Percentiles rank a stretch among this genome's conserved stretches.
phyloP scores from a whole-genome alignment of 2,113 vertebrate genomes.

The Atrichornis clamosus region DNA sequence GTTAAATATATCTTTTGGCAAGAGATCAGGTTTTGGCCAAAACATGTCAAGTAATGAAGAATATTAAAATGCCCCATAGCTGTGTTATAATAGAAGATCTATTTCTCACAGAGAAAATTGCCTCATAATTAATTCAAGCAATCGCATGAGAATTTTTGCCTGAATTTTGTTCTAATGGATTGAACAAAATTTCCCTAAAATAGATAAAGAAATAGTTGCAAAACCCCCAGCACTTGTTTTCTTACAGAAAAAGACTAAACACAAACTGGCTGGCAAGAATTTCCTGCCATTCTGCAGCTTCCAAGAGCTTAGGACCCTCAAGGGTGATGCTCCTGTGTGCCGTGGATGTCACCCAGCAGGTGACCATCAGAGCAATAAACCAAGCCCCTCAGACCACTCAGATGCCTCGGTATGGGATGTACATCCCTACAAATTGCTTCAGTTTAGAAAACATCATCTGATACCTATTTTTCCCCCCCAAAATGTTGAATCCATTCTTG shows the following conservation, averaged over 20 bases:
- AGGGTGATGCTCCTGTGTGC: neutral
- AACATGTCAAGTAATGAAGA: neutral
- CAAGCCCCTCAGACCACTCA: neutral
- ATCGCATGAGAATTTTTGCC: neutral
- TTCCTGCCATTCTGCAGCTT: neutral
- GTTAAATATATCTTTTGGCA: neutral
- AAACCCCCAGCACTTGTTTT: neutral
- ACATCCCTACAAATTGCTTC: neutral
- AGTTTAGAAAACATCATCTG: neutral
- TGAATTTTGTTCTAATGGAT: neutral
- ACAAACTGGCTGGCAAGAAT: neutral
- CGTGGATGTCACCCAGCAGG: neutral
- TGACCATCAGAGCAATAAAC: neutral
- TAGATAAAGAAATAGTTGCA: neutral
- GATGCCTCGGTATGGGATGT: neutral
- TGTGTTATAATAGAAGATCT: neutral
- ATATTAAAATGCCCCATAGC: conserved; percentile 2
- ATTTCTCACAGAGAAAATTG: neutral
- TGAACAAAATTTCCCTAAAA: neutral
- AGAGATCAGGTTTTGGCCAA: neutral
- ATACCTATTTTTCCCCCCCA: neutral
- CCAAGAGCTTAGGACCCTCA: neutral
- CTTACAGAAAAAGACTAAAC: neutral
- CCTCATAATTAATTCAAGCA: neutral
- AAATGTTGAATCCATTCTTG: too few species aligned